Evolutionary conservation across 2,888 invertebrate species (phyloP), one percentile per base, ranked within the genome.

Genomic region (Apeira syringaria): DNA sequence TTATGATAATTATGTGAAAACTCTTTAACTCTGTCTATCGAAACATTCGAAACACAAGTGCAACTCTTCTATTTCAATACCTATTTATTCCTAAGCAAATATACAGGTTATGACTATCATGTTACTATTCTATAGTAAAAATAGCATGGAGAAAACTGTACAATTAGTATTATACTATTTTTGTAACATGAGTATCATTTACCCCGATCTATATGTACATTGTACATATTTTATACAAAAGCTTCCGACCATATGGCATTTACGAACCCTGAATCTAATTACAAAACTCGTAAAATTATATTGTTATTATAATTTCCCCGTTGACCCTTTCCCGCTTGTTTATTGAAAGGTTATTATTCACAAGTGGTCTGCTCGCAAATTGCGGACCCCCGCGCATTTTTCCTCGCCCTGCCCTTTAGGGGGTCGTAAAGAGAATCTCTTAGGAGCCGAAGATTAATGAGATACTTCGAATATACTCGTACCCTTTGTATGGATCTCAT

Each of bases 361-460:
- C 30, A 50, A 53, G 51, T 50, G 48, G 46, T 50, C 39, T 53
- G 50, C 36, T 51, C 54, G 39, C 59, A 66, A 66, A 64, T 67
- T 62, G 59, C 50, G 55, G 55, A 50, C 41, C 48, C 47, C 47
- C 41, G 53, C 59, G 54, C 59, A 61, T 65, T 68, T 66, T 65
- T 65, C 54, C 51, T 47, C 47, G 26, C 36, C 35, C 42, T 54
- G 53, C 60, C 68, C 66, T 58, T 54, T 55, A 34, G 67, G 63
- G 67, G 48, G 54, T 59, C 63, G 54, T 68, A 65, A 66, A 68
- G 58, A 63, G 53, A 66, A 64, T 64, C 67, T 68, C 65, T 63
- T 61, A 56, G 56, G 48, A 45, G 50, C 44, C 51, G 42, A 62
- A 68, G 68, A 74, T 73, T 69, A 70, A 76, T 69, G 64, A 61